Base-by-base conservation (phyloP, 1,140 invertebrate species). In the Scylla paramamosain region DNA sequence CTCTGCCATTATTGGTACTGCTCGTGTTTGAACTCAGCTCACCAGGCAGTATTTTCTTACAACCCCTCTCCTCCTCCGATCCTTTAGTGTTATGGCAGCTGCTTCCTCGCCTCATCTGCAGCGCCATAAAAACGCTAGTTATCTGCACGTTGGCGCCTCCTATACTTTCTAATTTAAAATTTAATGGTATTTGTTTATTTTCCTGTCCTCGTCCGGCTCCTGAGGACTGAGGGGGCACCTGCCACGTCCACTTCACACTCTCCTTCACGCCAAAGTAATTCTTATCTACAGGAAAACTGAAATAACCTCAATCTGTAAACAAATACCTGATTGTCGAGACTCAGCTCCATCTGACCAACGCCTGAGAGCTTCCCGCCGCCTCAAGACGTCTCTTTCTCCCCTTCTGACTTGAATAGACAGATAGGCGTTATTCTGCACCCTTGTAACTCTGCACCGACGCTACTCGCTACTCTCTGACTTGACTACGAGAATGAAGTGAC, bases 281-380 rank as follows among this genome's bases (percentile, higher is more conserved):
- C 67, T 77, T 77, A n/a, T n/a, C 20, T 77, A 77, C 6, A 77
- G 6, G 20, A 77, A 77, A 77, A 77, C 20, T 77, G 20, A 77
- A 77, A 77, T 12, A 77, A 77, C 20, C n/a, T 77, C n/a, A 77
- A 20, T 8, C 67, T 77, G 67, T n/a, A 77, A 77, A 77, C 67
- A 77, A 77, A 77, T n/a, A 77, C 67, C 67, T 77, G 67, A 77
- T 77, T n/a, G 67, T 77, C 67, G 67, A 77, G 20, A n/a, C n/a
- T n/a, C 25, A 6, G 39, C 39, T 39, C 39, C 39, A 39, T 39
- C 39, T 39, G 39, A 39, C 39, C 39, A 39, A 1, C 39, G 1
- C 39, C 52, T 59, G 16, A 59, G 10, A 59, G 52, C 16, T 12
- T 59, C 10, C 12, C 10, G 52, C 52, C 52, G 52, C 52, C 52